Evolutionary conservation across 2,113 vertebrate genomes (phyloP), one percentile per base, ranked within the genome.

Genomic region (Himantopus leucocephalus): DNA sequence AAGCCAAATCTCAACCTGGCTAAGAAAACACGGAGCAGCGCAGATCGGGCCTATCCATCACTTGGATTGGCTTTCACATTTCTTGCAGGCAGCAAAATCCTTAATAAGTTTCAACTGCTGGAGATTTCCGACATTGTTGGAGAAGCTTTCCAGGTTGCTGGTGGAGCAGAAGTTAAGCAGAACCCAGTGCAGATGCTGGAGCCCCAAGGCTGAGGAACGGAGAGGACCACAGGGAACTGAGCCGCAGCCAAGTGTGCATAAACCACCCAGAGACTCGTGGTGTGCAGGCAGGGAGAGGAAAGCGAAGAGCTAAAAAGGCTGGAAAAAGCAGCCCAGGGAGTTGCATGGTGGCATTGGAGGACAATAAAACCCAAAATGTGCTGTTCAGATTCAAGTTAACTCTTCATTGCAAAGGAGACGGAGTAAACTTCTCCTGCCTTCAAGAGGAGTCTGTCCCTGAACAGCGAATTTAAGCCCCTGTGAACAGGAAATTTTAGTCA

Each of bases 91-190:
- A 89, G 67, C 37, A 90, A 84, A 90, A 94, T 9, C 72, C 32
- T 62, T 59, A 77, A 92, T 91, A 91, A 94, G 77, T 66, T 86
- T 43, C 76, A 70, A 59, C 75, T 77, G 68, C n/a, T 53, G 83
- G 63, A 84, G 50, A 34, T 74, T 92, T 77, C 95, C 13, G 6
- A 34, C 20, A 2, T 19, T 53, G 55, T 76, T 74, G 66, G 77
- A 63, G 79, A 67, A 84, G 68, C 41, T 86, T 92, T 74, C 63
- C 59, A 55, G 35, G 85, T 77, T 91, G 37, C 75, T 74, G 88
- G 75, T 84, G 79, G 83, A 84, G 55, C 30, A 91, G 68, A 96
- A 88, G 83, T 66, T 92, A 92, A 74, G 45, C 78, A 88, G 91
- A 86, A 67, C 12, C 37, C 47, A 30, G 29, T 8, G 43, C 23